A percentile compares a stretch with the other conserved stretches of the same genome.
phyloP scores from a whole-genome alignment of 2,797 vertebrate genomes.

The Peromyscus aztecus region DNA sequence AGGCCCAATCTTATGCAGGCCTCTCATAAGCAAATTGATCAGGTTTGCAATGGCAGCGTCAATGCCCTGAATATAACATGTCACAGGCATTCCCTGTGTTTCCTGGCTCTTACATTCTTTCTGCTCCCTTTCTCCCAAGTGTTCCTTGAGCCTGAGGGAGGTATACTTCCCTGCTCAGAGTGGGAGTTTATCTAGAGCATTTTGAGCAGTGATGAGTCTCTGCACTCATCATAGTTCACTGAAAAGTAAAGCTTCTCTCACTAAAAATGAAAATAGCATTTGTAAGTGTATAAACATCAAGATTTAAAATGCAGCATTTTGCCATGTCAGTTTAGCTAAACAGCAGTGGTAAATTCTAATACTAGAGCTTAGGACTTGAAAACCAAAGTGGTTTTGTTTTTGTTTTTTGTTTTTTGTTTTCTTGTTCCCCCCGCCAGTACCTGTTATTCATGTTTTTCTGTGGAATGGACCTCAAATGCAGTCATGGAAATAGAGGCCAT shows the following conservation, averaged over 20 bases:
- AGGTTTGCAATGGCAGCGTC: background rate
- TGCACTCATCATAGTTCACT: background rate
- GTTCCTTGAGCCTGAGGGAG: background rate
- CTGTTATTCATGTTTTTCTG: background rate
- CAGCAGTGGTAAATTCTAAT: background rate
- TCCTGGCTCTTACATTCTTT: background rate
- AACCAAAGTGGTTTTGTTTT: background rate
- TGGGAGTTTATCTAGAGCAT: background rate
- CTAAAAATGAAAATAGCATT: background rate
- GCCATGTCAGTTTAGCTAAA: background rate
- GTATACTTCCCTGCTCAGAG: background rate
- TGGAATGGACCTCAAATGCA: background rate
- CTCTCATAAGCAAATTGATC: background rate
- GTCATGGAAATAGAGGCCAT: background rate
- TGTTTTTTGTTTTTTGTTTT: background rate
- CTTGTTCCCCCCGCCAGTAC: too few relatives aligned
- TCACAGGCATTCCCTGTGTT: background rate
- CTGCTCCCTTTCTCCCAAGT: fast-evolving
- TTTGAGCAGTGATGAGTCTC: too few relatives aligned
- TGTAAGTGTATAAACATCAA: background rate
- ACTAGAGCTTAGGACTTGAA: background rate
- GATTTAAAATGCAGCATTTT: background rate
- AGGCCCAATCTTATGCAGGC: too few relatives aligned
- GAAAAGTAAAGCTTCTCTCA: background rate
- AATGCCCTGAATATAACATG: background rate